Base-by-base conservation (phyloP, 37 sponge, comb jelly and placozoan genomes). In the Petrosia ficiformis region DNA sequence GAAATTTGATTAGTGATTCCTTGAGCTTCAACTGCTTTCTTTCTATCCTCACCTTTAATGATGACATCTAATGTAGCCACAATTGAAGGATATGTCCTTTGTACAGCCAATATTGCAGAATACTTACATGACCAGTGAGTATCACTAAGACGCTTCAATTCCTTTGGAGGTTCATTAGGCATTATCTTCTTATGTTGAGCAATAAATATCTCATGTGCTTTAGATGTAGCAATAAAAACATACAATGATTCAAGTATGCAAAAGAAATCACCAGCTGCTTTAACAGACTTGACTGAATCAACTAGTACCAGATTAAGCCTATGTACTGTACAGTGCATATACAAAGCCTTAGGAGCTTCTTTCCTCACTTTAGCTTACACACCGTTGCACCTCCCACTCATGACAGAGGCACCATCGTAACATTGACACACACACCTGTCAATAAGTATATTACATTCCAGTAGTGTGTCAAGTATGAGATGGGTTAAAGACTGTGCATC, bases 81-180 rank as follows among this genome's bases (percentile, higher is more conserved):
- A 43, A 77, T 36, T 24, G 35, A 64, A 42, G 73, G 65, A 65
- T 63, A 77, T 14, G 57, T 72, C 54, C 36, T 36, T 43, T 67
- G 71, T 24, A 84, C 40, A 43, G 80, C 74, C 43, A 67, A 42
- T 14, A 86, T 74, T 57, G 82, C 88, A 41, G 72, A 59, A 56
- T 70, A 81, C 57, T 82, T 81, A 76, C 88, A 87, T 57, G 88
- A 76, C 88, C 88, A 87, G 37, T 79, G 82, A 41, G 88, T 87
- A 65, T 87, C 82, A 77, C 72, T 70, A 1, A 84, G 57, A 6
- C 44, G 59, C 48, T 75, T 72, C 42, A 84, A 74, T 39, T 71
- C 44, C 38, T 39, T 34, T 11, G 44, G 21, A 42, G 70, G 85
- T 57, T 84, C 72, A 39, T 77, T 79, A 39, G 85, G 78, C 43